Base-by-base conservation (phyloP, 2,888 invertebrate genomes). In the Eristalis pertinax region DNA sequence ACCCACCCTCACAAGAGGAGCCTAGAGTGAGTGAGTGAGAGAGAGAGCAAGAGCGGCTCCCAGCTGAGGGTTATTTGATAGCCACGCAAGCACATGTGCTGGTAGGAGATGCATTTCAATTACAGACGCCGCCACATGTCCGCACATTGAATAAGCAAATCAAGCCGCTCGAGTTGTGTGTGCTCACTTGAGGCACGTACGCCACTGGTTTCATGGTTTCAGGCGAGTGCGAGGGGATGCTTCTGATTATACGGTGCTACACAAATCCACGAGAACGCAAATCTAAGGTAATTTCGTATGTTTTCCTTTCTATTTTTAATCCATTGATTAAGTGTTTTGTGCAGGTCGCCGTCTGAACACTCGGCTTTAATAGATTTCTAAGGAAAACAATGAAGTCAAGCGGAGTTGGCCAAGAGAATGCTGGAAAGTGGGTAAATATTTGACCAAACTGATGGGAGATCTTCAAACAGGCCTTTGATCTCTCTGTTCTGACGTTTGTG, bases 141-240 rank as follows among this genome's bases (percentile, higher is more conserved):
- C 72, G 76, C 70, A 29, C 68, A 7, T 41, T 84, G 79, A 84
- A 80, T 75, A 68, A 75, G 65, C 84, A 75, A 84, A 80, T 79
- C 62, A 76, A 56, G 56, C 32, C 41, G 29, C 1, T 50, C 63
- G 38, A 43, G 22, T 68, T 50, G 50, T 50, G 50, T 22, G 10
- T 58, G n/a, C n/a, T 58, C 58, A 58, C 24, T 29, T 13, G 32
- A 8, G 56, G 58, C 65, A 65, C 56, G 64, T 75, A 67, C 58
- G 11, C n/a, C n/a, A 15, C 13, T 58, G 15, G 22, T 10, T 7
- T 19, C 4, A n/a, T 50, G n/a, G 4, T 15, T 7, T 50, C 19
- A 8, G 35, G 38, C n/a, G 11, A 38, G 50, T 38, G 13, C 24
- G 11, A 43, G 38, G 26, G 56, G 73, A 62, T 19, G 65, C n/a